A percentile compares a stretch with the other conserved stretches of the same genome.
phyloP scores from a whole-genome alignment of 2,888 invertebrate genomes.

The Protodeltote pygarga region DNA sequence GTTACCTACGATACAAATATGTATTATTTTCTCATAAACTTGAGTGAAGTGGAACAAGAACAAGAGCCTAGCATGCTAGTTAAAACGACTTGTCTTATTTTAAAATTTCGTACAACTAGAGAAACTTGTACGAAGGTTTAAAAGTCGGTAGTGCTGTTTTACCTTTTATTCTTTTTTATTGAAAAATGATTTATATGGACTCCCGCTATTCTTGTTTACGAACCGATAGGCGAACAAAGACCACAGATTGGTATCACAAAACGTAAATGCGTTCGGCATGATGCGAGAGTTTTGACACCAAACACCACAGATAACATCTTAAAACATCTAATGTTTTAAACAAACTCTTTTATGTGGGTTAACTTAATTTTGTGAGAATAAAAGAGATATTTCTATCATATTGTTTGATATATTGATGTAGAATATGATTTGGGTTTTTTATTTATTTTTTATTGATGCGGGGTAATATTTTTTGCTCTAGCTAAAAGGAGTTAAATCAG shows the following conservation, averaged over 20 bases:
- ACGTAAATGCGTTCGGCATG: conserved; percentile 83
- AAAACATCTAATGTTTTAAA: conserved; percentile 86
- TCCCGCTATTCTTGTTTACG: conserved; percentile 85
- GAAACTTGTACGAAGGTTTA: too few relatives aligned
- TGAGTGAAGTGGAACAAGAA: conserved; percentile 33
- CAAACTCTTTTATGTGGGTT: conserved; percentile 84
- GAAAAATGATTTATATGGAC: conserved; percentile 80
- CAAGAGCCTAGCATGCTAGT: too few relatives aligned
- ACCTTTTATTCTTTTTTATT: conserved; percentile 15
- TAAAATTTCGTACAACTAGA: too few relatives aligned
- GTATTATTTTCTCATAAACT: conserved; percentile 43
- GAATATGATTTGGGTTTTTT: conserved; percentile 53
- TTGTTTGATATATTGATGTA: conserved; percentile 75
- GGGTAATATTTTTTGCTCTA: conserved; percentile 36
- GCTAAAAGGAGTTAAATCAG: conserved; percentile 29
- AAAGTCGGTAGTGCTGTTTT: conserved; percentile 11
- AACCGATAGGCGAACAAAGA: conserved; percentile 79
- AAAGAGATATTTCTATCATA: conserved; percentile 72
- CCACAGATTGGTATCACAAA: conserved; percentile 73
- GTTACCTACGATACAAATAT: conserved; percentile 32
- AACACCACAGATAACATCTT: conserved; percentile 82
- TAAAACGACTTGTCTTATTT: too few relatives aligned
- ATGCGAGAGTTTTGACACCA: conserved; percentile 87
- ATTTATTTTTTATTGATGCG: conserved; percentile 51
- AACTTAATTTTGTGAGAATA: conserved; percentile 84